These are phyloP conservation scores for Rostratula benghalensis DNA, from an alignment of 2,113 vertebrate species.

Conservation along the genomic window DNA sequence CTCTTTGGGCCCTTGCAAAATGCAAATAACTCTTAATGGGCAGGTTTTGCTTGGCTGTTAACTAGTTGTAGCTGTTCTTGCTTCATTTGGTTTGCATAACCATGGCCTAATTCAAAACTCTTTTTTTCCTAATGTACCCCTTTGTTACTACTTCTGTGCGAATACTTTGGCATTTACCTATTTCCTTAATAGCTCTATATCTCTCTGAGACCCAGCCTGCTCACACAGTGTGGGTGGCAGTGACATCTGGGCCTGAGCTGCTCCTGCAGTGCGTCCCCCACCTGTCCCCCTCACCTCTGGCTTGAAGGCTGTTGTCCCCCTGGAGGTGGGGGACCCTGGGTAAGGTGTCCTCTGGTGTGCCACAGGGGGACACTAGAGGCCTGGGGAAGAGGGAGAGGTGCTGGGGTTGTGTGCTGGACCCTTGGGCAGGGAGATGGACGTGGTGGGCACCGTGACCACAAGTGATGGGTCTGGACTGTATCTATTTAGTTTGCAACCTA, in stretches of 20 bases:
- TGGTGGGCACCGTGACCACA: rapidly evolving
- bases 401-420: not conserved
- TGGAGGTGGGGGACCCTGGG: not conserved
- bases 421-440: not conserved
- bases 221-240: rapidly evolving
- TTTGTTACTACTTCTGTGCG: not conserved
- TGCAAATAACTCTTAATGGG: conserved; percentile 51
- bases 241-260: not conserved
- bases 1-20: conserved; percentile 42
- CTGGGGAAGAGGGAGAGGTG: not conserved
- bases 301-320: not conserved
- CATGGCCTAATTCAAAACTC: not conserved
- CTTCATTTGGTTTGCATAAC: conserved; percentile 53
- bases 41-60: conserved; percentile 50
- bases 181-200: not conserved
- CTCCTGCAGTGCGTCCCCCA: not conserved
- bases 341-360: not conserved
- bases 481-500: not conserved
- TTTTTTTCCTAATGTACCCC: not conserved
- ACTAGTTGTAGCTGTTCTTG: conserved; percentile 47
- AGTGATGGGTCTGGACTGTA: no score
- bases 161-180: not conserved
- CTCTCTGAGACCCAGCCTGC: not conserved
- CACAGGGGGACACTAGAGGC: not conserved
- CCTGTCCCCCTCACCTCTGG: not conserved